Base-by-base conservation (phyloP, 2,113 vertebrate genomes). In the Stomatorhinus ivindoensis region DNA sequence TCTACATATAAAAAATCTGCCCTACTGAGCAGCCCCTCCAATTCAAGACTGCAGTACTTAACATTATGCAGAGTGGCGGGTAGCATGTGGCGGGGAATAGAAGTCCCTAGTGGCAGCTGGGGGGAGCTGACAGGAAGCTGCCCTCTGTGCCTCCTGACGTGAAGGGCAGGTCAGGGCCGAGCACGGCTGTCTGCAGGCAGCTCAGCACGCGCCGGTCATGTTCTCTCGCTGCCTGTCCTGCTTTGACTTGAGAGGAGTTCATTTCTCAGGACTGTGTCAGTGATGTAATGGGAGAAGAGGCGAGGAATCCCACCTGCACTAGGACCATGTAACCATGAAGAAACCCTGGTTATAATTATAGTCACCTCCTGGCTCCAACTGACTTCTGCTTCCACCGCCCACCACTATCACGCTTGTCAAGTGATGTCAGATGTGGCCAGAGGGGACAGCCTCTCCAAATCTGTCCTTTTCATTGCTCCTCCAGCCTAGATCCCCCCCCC, bases 381-480 rank as follows among this genome's bases (percentile, higher is more conserved):
- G 84, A 50, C 89, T 35, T 86, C 88, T 61, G 48, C 47, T 89
- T 31, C 50, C 47, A 0, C 61, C 65, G 13, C 21, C 4, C 73
- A 51, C 4, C 53, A 21, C 47, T 11, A 35, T 65, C 4, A 46
- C 61, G 15, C 39, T 87, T 89, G 42, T 83, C 55, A 27, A 1
- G 53, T 44, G 61, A 58, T 31, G 88, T 19, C 13, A 86, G 89
- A 90, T 27, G 89, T 85, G 84, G 86, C 92, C 87, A 83, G 86
- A 89, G 87, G 90, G 90, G 92, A 92, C 92, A 92, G 87, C 51
- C 89, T 89, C 83, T 92, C 92, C 87, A 91, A 88, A 91, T 89
- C 89, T 90, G 91, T 91, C 90, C 85, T 53, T 91, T 87, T 89
- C 87, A 86, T 88, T 90, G 87, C 76, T 87, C 48, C 51, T 87